Evolutionary conservation across 2,113 vertebrate species (phyloP).

Genomic region (Epinephelus moara): DNA sequence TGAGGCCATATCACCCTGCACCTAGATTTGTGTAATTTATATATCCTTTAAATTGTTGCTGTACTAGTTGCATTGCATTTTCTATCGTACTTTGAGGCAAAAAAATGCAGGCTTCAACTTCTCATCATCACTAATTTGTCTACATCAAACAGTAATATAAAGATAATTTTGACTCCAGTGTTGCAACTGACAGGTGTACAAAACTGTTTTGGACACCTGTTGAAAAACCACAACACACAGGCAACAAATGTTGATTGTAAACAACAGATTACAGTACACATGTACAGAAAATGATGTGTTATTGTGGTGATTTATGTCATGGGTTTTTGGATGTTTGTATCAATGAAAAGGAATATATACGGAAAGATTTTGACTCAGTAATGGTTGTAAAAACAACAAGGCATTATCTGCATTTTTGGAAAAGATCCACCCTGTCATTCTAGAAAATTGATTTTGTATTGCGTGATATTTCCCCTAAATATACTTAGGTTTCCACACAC

Average conservation of each 20-base stretch:
- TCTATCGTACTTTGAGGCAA: not conserved
- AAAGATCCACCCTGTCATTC: not conserved
- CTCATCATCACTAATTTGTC: not conserved
- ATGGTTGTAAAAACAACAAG: conserved; percentile 10
- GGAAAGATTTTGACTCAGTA: not conserved
- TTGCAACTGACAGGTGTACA: conserved; percentile 12
- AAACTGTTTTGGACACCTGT: not conserved
- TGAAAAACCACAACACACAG: conserved; percentile 41
- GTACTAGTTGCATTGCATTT: not conserved
- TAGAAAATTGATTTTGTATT: not conserved
- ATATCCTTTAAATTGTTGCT: not conserved
- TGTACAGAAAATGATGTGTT: not conserved
- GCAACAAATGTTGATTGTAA: conserved; percentile 59
- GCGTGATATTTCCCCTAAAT: not conserved
- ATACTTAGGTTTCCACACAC: not conserved
- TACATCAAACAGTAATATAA: not conserved
- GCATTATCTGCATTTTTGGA: not conserved
- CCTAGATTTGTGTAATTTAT: not conserved
- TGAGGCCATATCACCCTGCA: not conserved
- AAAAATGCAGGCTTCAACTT: not conserved
- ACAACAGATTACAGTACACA: conserved; percentile 56
- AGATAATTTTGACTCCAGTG: conserved; percentile 22
- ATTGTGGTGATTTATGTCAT: not conserved
- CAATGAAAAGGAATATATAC: not conserved
- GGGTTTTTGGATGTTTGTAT: not conserved